Conservation (phyloP, 1,140 invertebrate genomes). For the Melitaea cinxia region DNA sequence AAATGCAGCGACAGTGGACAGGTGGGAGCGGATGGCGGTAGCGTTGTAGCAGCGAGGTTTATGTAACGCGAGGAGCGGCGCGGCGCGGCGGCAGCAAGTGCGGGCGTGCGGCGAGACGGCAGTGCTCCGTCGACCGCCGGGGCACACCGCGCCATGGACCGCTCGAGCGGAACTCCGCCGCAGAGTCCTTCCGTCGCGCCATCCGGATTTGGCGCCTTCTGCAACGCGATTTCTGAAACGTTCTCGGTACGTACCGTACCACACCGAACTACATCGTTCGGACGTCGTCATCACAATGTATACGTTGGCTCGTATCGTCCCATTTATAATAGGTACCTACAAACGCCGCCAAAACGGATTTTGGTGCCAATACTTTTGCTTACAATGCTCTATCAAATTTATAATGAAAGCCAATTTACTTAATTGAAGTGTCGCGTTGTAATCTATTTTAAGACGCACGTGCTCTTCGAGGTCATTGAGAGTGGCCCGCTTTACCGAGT, state of each 20-base stretch:
- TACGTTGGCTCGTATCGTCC: conserved; percentile 22
- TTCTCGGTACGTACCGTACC: conserved; percentile 69
- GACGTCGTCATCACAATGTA: conserved; percentile 8
- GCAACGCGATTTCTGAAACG: conserved; percentile 75
- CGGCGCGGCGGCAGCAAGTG: conserved; percentile 37
- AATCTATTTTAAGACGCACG: conserved; percentile 66
- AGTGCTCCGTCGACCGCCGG: conserved; percentile 65
- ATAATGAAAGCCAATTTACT: conserved; percentile 44
- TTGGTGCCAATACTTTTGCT: conserved; percentile 53
- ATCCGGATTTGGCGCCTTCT: conserved; percentile 75
- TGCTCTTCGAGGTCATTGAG: conserved; percentile 59
- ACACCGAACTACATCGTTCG: conserved; percentile 1
- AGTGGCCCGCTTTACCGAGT: conserved; percentile 38
- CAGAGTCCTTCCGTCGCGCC: conserved; percentile 55
- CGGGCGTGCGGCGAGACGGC: conserved; percentile 53
- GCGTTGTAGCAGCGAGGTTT: conserved; percentile 30
- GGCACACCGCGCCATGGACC: conserved; percentile 67
- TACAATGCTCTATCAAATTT: conserved; percentile 46
- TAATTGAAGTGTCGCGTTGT: conserved; percentile 53
- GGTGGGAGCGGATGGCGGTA: conserved; percentile 54
- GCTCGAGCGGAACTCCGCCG: conserved; percentile 60
- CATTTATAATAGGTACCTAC: conserved; percentile 25
- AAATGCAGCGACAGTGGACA: conserved; percentile 72
- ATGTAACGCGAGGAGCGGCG: conserved; percentile 39
- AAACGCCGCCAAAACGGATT: conserved; percentile 41